Base-by-base conservation (phyloP, 2,113 vertebrate genomes). In the Pseudorectes ferrugineus region DNA sequence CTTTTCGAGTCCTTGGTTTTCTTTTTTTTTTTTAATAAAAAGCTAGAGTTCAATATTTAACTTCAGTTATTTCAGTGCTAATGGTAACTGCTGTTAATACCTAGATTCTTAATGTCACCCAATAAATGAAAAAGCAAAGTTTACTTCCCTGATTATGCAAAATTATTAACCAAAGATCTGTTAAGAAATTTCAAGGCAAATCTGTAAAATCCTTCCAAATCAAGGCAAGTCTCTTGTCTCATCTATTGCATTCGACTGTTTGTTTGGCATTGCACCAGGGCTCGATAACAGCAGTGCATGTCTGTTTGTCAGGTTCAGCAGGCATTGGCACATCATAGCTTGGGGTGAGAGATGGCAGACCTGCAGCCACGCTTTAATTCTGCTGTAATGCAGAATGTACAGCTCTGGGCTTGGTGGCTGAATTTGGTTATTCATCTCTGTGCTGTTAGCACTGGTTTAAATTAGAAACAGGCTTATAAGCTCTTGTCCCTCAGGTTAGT, bases 391-490 rank as follows among this genome's bases (percentile, higher is more conserved):
- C 24, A 43, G 61, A 75, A 68, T 67, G 22, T 45, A 71, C 9
- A 5, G 0, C 10, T 78, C n/a, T 84, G 73, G 54, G 31, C 57
- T 24, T n/a, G 36, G 49, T 76, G 87, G 52, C 46, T 89, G 81
- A 40, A 48, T 66, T 58, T 72, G 58, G 36, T 72, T 87, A 15
- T 89, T 89, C 0, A 0, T 88, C 24, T 76, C 46, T 57, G 23
- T 61, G 54, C 74, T 78, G 42, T 63, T 92, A 66, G 81, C 33
- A 24, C 40, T 87, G 54, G 18, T 94, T 85, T 92, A 89, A 93
- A 85, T 95, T 95, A 78, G 84, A 94, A 96, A 73, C 71, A 89
- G 88, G 9, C 42, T 85, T 79, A 18, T 57, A 46, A 61, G 74
- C 71, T 55, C 61, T 72, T 85, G 66, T 91, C 67, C 46, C 54